Conservation (phyloP, 2,888 invertebrate genomes). For the Troides aeacus region DNA sequence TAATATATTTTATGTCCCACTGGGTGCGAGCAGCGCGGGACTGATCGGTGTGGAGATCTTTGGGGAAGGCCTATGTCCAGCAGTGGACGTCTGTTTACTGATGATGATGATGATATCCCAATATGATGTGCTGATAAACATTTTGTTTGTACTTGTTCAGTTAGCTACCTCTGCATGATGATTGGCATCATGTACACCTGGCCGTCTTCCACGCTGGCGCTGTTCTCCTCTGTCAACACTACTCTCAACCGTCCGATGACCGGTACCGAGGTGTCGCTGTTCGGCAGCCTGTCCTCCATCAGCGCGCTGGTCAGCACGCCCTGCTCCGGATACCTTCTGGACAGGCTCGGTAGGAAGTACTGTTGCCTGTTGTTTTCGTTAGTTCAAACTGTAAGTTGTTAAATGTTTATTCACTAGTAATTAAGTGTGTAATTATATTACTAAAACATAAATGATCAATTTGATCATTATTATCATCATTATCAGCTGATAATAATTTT, state of each 20-base stretch:
- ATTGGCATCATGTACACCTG: constrained; percentile 57
- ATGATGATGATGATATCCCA: no score
- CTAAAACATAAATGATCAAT: no score
- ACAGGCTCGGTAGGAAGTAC: constrained; percentile 53
- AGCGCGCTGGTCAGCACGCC: constrained; percentile 54
- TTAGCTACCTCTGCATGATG: constrained; percentile 50
- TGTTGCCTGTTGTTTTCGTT: constrained; percentile 42
- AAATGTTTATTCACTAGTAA: no score
- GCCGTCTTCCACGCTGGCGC: constrained; percentile 56
- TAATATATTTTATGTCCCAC: no score
- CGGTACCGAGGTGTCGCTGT: constrained; percentile 49
- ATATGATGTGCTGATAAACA: no score
- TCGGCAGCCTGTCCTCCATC: constrained; percentile 57
- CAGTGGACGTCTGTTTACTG: no score
- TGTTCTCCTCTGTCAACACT: constrained; percentile 56
- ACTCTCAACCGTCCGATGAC: constrained; percentile 58
- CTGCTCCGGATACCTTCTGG: constrained; percentile 44
- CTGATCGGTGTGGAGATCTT: no score
- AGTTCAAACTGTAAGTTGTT: constrained; percentile 48
- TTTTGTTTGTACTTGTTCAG: constrained; percentile 33
- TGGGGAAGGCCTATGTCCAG: no score
- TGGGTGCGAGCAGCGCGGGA: no score
- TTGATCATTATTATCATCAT: no score
- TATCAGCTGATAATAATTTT: no score
- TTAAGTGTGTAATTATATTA: no score